Conservation (phyloP, 2,113 vertebrate genomes). For the Vireo altiloquus region DNA sequence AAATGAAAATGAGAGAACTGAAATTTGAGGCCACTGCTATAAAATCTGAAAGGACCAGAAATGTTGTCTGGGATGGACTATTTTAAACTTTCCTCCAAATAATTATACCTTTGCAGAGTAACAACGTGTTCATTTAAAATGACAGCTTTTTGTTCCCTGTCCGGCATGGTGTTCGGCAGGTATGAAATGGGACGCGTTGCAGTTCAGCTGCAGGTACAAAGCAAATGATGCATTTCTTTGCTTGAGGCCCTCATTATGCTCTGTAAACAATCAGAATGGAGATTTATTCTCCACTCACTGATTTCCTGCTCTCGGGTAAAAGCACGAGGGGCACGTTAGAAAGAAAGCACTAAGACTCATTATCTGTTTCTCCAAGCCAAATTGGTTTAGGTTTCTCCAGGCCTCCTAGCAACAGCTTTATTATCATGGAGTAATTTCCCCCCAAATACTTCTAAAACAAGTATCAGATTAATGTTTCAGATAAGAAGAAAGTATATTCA, state of each 20-base stretch:
- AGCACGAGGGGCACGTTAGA: background rate
- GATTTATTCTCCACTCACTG: conserved; percentile 45
- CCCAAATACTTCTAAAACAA: conserved; percentile 24
- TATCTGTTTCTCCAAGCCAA: conserved; percentile 24
- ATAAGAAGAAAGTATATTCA: conserved; percentile 11
- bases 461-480: conserved; percentile 25
- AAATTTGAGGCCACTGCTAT: background rate
- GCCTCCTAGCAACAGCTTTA: conserved; percentile 49
- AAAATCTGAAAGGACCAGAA: background rate
- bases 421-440: conserved; percentile 26
- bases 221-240: conserved; percentile 19
- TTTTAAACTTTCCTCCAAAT: background rate
- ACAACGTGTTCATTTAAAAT: background rate
- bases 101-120: background rate
- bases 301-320: background rate
- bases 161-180: accelerated
- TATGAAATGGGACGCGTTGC: background rate
- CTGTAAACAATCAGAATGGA: conserved; percentile 45
- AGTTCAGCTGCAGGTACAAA: conserved; percentile 11
- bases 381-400: conserved; percentile 23
- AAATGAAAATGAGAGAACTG: background rate
- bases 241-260: conserved; percentile 39
- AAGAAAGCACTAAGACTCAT: conserved; percentile 10
- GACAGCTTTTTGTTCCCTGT: background rate
- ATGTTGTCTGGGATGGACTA: background rate